These are phyloP conservation scores for Rhyzopertha dominica DNA, from an alignment of 1,140 invertebrate genomes.

Conservation along the genomic window DNA sequence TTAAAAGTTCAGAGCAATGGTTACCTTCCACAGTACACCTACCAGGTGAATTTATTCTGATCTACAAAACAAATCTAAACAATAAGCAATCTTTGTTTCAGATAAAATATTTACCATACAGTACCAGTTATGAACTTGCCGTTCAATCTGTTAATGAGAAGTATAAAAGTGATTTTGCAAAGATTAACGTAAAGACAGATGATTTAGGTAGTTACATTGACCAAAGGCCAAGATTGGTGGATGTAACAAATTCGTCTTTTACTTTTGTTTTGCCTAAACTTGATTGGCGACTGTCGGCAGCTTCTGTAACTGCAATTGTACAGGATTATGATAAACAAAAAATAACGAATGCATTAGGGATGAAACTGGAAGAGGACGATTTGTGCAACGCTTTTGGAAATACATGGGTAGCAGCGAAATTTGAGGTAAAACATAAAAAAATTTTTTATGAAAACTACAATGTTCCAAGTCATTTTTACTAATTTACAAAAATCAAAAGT, in stretches of 20 bases:
- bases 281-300: slow-evolving; percentile 24
- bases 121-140: slow-evolving; percentile 24
- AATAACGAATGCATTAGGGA: slow-evolving; percentile 14
- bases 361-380: slow-evolving; percentile 17
- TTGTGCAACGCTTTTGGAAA: slow-evolving; percentile 28
- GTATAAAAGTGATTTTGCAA: slow-evolving; percentile 24
- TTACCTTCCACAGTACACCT: slow-evolving; percentile 25
- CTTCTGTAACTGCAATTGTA: slow-evolving; percentile 23
- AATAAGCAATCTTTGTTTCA: slow-evolving; percentile 18
- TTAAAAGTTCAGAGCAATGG: slow-evolving; percentile 23
- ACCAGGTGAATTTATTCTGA: slow-evolving; percentile 26
- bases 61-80: slow-evolving; percentile 4
- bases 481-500: too few relatives aligned
- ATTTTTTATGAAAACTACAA: too few relatives aligned
- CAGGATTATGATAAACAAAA: slow-evolving; percentile 29
- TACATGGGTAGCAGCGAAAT: slow-evolving; percentile 28
- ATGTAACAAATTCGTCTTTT: slow-evolving; percentile 18
- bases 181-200: slow-evolving; percentile 19
- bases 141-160: slow-evolving; percentile 27
- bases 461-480: too few relatives aligned
- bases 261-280: slow-evolving; percentile 24
- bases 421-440: too few relatives aligned
- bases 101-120: slow-evolving; percentile 33
- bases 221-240: slow-evolving; percentile 27
- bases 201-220: slow-evolving; percentile 31